Conservation (phyloP, 2,113 vertebrate genomes). For the Natator depressus region DNA sequence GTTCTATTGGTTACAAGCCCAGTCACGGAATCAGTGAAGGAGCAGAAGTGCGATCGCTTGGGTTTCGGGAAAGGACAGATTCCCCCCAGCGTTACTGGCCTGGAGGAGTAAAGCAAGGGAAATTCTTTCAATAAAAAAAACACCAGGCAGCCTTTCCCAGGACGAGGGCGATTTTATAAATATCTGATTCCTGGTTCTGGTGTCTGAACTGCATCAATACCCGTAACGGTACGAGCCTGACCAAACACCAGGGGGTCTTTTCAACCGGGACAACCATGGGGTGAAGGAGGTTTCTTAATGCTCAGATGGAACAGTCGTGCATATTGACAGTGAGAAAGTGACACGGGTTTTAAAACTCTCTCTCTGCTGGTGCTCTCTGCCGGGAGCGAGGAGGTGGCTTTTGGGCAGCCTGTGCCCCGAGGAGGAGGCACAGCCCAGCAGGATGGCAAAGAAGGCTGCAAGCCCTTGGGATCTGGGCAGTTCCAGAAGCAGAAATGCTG, state of each 20-base stretch:
- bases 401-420: not conserved
- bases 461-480: not conserved
- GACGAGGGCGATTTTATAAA: not conserved
- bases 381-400: not conserved
- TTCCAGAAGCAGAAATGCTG: not conserved
- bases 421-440: not conserved
- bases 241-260: not conserved
- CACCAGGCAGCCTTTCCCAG: not conserved
- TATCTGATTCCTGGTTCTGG: not conserved
- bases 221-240: not conserved
- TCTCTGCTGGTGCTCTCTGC: not conserved
- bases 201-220: not conserved
- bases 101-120: not conserved
- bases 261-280: slow-evolving; percentile 15
- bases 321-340: not conserved
- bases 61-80: not conserved
- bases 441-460: not conserved
- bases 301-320: slow-evolving; percentile 30
- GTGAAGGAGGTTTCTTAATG: slow-evolving; percentile 17
- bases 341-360: not conserved
- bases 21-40: not conserved
- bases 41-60: not conserved
- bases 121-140: not conserved
- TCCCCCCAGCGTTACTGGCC: not conserved
- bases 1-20: not conserved